Evolutionary conservation across 1,140 invertebrate genomes (phyloP).

Genomic region (Brachionus koreanus): DNA sequence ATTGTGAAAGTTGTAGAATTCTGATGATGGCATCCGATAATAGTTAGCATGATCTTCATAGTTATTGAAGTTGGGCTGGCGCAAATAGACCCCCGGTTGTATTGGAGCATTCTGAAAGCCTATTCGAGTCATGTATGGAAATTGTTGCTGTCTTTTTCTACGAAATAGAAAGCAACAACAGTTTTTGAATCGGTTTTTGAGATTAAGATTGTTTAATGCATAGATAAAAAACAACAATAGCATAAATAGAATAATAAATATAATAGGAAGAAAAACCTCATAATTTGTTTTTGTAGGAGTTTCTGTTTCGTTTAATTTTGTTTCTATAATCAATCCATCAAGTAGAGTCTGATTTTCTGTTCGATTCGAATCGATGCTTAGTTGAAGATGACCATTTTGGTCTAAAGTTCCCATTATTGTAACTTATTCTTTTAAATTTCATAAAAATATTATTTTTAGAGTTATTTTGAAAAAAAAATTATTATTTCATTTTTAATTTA

Average conservation of each 20-base stretch:
- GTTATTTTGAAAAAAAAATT: neutral
- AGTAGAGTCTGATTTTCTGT: neutral
- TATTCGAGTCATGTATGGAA: neutral
- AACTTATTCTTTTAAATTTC: neutral
- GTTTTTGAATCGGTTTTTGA: neutral
- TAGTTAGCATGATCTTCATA: slow-evolving; percentile 9
- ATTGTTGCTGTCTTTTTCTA: neutral
- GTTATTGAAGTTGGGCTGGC: neutral
- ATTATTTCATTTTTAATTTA: neutral
- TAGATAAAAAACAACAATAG: slow-evolving; percentile 31
- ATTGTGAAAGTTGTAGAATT: slow-evolving; percentile 8
- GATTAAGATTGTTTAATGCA: slow-evolving; percentile 17
- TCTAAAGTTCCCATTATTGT: slow-evolving; percentile 4
- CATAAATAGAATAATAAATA: slow-evolving; percentile 36
- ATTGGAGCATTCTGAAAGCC: neutral
- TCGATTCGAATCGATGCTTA: neutral
- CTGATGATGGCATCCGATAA: neutral
- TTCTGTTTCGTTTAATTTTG: neutral
- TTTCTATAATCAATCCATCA: neutral
- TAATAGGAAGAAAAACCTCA: slow-evolving; percentile 27
- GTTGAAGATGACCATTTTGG: neutral
- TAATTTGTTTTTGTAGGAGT: neutral
- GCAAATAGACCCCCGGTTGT: neutral
- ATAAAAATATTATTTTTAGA: neutral
- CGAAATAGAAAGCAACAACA: slow-evolving; percentile 8